Percentiles rank a stretch among this genome's conserved stretches.
These are phyloP conservation scores for Motacilla tschutschensis DNA, from an alignment of 2,113 vertebrate genomes.

Conservation along the genomic window DNA sequence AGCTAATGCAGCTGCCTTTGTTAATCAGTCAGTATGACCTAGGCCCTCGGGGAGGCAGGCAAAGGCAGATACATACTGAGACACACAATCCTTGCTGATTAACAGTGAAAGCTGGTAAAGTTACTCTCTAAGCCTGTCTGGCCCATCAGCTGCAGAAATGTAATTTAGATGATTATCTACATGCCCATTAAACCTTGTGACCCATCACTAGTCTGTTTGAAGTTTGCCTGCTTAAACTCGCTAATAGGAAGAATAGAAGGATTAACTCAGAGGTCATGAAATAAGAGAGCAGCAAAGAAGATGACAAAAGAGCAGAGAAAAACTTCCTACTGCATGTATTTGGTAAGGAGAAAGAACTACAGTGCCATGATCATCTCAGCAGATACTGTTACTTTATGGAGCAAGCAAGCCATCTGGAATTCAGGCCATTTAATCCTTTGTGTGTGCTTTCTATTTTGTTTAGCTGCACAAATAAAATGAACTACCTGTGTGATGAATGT, in stretches of 20 bases:
- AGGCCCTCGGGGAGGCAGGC: constrained; percentile 54
- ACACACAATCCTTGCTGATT: constrained; percentile 71
- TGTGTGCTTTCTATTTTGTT: not conserved
- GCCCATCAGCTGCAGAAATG: constrained; percentile 77
- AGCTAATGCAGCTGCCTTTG: constrained; percentile 76
- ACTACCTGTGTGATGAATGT: not conserved
- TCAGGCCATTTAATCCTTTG: not conserved
- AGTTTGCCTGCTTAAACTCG: constrained; percentile 79
- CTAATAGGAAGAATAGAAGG: constrained; percentile 78
- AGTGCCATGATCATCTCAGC: not conserved
- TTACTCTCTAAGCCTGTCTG: constrained; percentile 74
- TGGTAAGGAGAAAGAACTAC: constrained; percentile 6
- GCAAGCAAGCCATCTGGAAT: constrained; percentile 18
- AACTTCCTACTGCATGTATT: constrained; percentile 34
- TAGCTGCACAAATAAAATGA: not conserved
- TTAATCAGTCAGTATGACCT: constrained; percentile 72
- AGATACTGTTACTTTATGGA: constrained; percentile 20
- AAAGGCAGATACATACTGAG: constrained; percentile 47
- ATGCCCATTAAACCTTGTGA: constrained; percentile 79
- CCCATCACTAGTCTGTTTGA: constrained; percentile 78
- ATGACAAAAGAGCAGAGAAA: constrained; percentile 49
- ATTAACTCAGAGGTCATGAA: constrained; percentile 79
- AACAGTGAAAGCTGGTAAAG: constrained; percentile 69
- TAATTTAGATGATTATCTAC: constrained; percentile 86
- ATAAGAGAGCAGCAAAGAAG: constrained; percentile 64